Percentiles rank a stretch among this genome's conserved stretches.
phyloP scores from a whole-genome alignment of 2,113 vertebrate species.

The Sander lucioperca region DNA sequence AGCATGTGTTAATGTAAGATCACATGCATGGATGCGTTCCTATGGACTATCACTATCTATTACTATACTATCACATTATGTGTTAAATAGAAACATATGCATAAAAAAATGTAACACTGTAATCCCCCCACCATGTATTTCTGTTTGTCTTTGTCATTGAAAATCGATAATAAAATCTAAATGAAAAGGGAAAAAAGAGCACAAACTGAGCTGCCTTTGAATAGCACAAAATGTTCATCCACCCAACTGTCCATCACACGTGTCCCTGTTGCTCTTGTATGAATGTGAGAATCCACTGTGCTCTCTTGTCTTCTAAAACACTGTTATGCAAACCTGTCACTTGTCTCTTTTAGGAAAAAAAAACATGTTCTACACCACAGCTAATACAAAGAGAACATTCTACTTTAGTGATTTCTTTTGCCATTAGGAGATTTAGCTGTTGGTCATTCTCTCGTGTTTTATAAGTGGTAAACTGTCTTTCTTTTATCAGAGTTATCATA shows the following conservation, averaged over 20 bases:
- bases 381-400: neutral
- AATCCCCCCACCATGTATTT: no score
- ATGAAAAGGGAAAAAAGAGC: neutral
- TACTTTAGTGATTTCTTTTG: neutral
- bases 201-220: slow-evolving; percentile 26
- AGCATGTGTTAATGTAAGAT: no score
- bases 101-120: no score
- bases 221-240: slow-evolving; percentile 41
- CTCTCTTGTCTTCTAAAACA: slow-evolving; percentile 10
- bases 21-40: no score
- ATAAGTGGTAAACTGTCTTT: neutral
- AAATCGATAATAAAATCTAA: no score
- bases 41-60: no score
- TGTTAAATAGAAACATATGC: no score
- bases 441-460: neutral
- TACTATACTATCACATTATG: no score
- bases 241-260: slow-evolving; percentile 48
- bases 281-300: slow-evolving; percentile 30
- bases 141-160: no score
- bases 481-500: neutral
- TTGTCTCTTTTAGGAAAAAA: slow-evolving; percentile 4
- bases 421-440: neutral
- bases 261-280: slow-evolving; percentile 35
- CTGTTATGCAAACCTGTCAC: slow-evolving; percentile 48
- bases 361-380: slow-evolving; percentile 6